These are phyloP conservation scores for Sebastolobus alascanus DNA, from an alignment of 2,797 vertebrate species.

Conservation along the genomic window DNA sequence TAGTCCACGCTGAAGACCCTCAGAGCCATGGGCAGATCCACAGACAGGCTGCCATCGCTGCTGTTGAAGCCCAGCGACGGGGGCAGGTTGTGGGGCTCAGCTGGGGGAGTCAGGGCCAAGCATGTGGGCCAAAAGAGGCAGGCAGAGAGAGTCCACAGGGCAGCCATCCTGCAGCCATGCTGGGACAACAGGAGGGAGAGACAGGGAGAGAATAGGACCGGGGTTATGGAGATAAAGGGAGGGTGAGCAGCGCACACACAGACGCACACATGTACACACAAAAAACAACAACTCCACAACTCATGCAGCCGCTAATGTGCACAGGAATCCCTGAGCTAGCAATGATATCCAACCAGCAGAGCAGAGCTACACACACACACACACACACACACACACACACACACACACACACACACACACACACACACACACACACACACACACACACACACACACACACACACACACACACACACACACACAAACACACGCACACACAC, in stretches of 20 bases:
- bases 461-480: too few species aligned
- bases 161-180: slow-evolving; percentile 71
- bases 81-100: slow-evolving; percentile 38
- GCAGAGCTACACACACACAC: slow-evolving; percentile 41
- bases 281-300: slow-evolving; percentile 47
- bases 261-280: slow-evolving; percentile 40
- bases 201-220: slow-evolving; percentile 41
- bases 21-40: slow-evolving; percentile 63
- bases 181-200: slow-evolving; percentile 54
- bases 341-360: slow-evolving; percentile 59
- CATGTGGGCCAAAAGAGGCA: slow-evolving; percentile 31
- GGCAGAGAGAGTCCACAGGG: slow-evolving; percentile 57
- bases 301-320: slow-evolving; percentile 76
- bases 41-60: slow-evolving; percentile 49
- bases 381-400: neutral
- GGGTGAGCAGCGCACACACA: slow-evolving; percentile 27
- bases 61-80: slow-evolving; percentile 51
- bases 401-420: too few species aligned
- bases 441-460: slow-evolving; percentile 6
- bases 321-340: slow-evolving; percentile 83
- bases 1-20: slow-evolving; percentile 87
- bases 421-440: slow-evolving; percentile 1
- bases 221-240: slow-evolving; percentile 42
- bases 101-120: slow-evolving; percentile 43
- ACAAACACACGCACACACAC: too few species aligned